Conservation (phyloP, 2,888 invertebrate species). For the Actias luna region DNA sequence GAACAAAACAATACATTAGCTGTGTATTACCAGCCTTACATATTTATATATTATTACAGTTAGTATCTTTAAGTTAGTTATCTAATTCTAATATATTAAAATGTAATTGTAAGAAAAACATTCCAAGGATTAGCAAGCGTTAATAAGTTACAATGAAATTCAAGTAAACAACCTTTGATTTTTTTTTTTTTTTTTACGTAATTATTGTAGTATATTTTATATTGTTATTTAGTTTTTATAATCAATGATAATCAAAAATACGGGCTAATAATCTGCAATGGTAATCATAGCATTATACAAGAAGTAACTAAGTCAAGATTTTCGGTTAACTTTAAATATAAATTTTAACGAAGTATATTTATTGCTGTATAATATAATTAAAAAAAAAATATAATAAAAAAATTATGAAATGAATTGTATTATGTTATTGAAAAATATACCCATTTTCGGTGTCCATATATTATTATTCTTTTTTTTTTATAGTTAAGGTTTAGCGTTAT, state of each 20-base stretch:
- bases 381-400: too few relatives aligned
- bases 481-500: too few relatives aligned
- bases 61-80: slow-evolving; percentile 15
- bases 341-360: too few relatives aligned
- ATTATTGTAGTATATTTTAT: not conserved
- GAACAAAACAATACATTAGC: not conserved
- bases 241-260: not conserved
- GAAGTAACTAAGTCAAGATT: too few relatives aligned
- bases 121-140: slow-evolving; percentile 11
- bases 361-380: too few relatives aligned
- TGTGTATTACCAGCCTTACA: not conserved
- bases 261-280: not conserved
- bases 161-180: too few relatives aligned
- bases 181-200: not conserved
- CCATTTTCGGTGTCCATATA: too few relatives aligned
- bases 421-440: too few relatives aligned
- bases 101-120: slow-evolving; percentile 7
- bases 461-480: too few relatives aligned
- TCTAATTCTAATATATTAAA: slow-evolving; percentile 11
- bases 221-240: not conserved
- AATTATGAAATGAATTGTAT: too few relatives aligned
- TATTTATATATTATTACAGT: slow-evolving; percentile 10
- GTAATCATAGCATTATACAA: not conserved
- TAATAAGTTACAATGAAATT: slow-evolving; percentile 7
- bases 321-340: too few relatives aligned